Evolutionary conservation across 2,113 vertebrate species (phyloP), one percentile per base, ranked within the genome.

Genomic region (Pelecanus crispus): DNA sequence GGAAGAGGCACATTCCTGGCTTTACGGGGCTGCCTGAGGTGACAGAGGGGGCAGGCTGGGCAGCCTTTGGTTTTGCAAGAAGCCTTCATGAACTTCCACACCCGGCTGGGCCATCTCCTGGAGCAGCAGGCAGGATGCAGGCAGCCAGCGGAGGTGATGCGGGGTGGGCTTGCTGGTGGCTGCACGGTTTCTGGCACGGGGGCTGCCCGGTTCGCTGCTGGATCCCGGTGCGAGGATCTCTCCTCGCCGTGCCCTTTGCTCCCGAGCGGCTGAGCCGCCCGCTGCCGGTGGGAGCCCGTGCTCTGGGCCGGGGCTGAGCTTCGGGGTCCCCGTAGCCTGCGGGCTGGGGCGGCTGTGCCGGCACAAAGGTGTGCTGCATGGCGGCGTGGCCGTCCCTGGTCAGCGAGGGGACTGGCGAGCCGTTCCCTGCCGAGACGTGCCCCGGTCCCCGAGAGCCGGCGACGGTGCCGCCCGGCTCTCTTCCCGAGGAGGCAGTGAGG

Each of bases 1-100:
- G 75, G 65, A 65, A 74, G 66, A 84, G 59, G 75, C 74, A 91
- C 84, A 47, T 88, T 91, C 72, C 67, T 74, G 74, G n/a, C 21
- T 72, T 80, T 42, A 5, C 29, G 13, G 34, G 28, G 42, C 82
- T 86, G 47, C 61, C 73, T 71, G 81, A 36, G 2, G 2, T 31
- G 78, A 10, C 8, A 11, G 49, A 81, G 32, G 19, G 49, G 42
- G 17, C 34, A 45, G 71, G 13, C 63, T 59, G 49, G 21, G 50
- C 59, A 55, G n/a, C 45, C 11, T 79, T 55, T 49, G 63, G 18
- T n/a, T 74, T 47, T 78, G 52, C 53, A 56, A 45, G 68, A 63
- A 86, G 63, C 55, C 26, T 52, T 78, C 50, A 9, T 44, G 77
- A 58, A 45, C 32, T 71, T 52, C 26, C 49, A 38, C 44, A 6